Conservation (phyloP, 1,140 invertebrate species). For the Anastatus disparis region DNA sequence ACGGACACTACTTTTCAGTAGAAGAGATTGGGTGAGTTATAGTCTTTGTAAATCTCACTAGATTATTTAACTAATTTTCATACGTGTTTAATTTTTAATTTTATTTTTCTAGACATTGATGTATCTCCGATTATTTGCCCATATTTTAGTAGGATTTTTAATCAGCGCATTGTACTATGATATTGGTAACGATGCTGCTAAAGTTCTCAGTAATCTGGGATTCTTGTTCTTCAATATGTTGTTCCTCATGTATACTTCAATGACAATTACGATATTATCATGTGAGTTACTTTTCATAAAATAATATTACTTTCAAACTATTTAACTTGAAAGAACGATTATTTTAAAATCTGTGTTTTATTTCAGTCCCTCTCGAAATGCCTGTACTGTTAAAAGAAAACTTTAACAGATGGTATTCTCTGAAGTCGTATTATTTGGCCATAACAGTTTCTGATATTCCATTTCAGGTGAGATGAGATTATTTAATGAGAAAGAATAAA, state of each 20-base stretch:
- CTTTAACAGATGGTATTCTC: slow-evolving; percentile 97
- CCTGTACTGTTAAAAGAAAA: slow-evolving; percentile 94
- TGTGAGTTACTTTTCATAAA: slow-evolving; percentile 70
- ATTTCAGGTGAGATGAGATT: slow-evolving; percentile 85
- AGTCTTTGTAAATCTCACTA: slow-evolving; percentile 48
- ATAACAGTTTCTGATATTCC: slow-evolving; percentile 96
- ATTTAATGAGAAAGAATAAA: neutral
- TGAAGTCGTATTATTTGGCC: slow-evolving; percentile 94
- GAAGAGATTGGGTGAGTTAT: slow-evolving; percentile 81
- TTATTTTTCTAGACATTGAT: slow-evolving; percentile 86
- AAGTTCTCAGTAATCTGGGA: slow-evolving; percentile 95
- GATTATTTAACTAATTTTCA: too few species aligned
- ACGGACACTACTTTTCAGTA: slow-evolving; percentile 81
- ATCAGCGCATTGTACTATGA: slow-evolving; percentile 94
- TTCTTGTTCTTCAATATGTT: slow-evolving; percentile 98
- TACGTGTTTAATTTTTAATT: slow-evolving; percentile 7
- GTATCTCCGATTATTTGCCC: slow-evolving; percentile 91
- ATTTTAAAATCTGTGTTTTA: slow-evolving; percentile 26
- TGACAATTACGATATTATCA: slow-evolving; percentile 97
- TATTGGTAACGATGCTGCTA: slow-evolving; percentile 92
- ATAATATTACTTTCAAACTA: neutral
- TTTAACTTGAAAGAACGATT: too few species aligned
- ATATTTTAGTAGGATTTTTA: slow-evolving; percentile 89
- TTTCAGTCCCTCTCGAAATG: slow-evolving; percentile 92
- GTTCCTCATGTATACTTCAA: slow-evolving; percentile 98